Base-by-base conservation (phyloP, 1,140 invertebrate genomes). In the Atopsyche davidsoni region DNA sequence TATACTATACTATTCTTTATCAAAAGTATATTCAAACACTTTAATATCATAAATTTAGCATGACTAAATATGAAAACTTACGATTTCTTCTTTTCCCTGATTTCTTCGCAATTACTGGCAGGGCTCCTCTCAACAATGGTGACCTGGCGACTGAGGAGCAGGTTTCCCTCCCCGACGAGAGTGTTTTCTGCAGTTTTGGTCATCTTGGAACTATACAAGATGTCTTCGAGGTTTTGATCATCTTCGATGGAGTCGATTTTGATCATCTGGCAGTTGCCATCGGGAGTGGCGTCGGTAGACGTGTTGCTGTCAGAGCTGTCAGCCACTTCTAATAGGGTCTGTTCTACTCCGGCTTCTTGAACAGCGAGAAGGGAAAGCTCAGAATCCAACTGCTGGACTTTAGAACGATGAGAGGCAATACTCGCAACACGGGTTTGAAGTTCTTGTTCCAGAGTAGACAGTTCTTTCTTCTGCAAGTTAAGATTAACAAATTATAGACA, bases 361-460 rank as follows among this genome's bases (percentile, higher is more conserved):
- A 68, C 60, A 4, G 64, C 65, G 23, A 78, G 56, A 3, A 72
- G 68, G 16, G 78, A 68, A 34, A 86, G 63, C 62, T 81, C 79
- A 6, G 76, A 74, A 53, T 83, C 80, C 60, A 84, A 71, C 48
- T 73, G 69, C 52, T 82, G 79, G 7, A 84, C 71, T 59, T 77
- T 79, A 24, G 69, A 73, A 43, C 79, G 75, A 43, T 78, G 76
- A 7, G 79, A 76, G 24, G 79, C 76, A n/a, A 85, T 65, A 2
- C 74, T 70, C 47, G 74, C 73, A 19, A 82, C 76, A 40, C 81
- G 75, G 9, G 64, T 75, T 58, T 79, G 73, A 9, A 84, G 54
- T 63, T 86, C 77, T 2, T 70, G 67, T 60, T 86, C 82, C 21
- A 87, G 61, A 21, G 77, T 74, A 24, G 78, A 72, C 43, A 87